A percentile compares a stretch with the other conserved stretches of the same genome.
phyloP scores from a whole-genome alignment of 2,113 vertebrate genomes.

The Dicrurus megarhynchus region DNA sequence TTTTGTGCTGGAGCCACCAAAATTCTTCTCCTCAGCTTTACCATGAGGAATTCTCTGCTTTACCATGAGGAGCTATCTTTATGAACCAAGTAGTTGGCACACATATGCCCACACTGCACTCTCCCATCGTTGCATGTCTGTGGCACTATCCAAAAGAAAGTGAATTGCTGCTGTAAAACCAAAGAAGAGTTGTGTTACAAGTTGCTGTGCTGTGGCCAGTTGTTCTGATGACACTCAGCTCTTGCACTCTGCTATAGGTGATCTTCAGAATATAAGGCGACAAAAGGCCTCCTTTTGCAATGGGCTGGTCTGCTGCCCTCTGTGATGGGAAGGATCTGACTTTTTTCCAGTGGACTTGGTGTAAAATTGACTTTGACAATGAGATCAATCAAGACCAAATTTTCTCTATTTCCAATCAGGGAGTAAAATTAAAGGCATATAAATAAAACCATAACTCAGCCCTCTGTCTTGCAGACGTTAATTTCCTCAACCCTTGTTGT shows the following conservation, averaged over 20 bases:
- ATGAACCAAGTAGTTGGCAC: neutral
- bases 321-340: neutral
- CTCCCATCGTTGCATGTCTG: neutral
- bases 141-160: neutral
- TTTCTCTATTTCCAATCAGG: neutral
- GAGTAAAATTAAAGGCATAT: neutral
- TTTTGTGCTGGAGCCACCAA: neutral
- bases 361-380: neutral
- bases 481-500: neutral
- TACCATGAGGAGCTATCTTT: neutral
- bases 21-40: neutral
- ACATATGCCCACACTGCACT: accelerated
- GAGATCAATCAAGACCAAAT: neutral
- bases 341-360: neutral
- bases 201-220: neutral
- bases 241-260: neutral
- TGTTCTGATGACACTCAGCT: neutral
- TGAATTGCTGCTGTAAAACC: neutral
- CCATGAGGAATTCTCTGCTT: neutral
- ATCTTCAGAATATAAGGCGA: neutral
- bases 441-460: neutral
- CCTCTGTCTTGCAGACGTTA: neutral
- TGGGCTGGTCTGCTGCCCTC: neutral
- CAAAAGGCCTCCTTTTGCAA: neutral
- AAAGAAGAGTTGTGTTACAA: neutral